Base-by-base conservation (phyloP, 1,140 invertebrate genomes). In the Aphelinus atriplicis region DNA sequence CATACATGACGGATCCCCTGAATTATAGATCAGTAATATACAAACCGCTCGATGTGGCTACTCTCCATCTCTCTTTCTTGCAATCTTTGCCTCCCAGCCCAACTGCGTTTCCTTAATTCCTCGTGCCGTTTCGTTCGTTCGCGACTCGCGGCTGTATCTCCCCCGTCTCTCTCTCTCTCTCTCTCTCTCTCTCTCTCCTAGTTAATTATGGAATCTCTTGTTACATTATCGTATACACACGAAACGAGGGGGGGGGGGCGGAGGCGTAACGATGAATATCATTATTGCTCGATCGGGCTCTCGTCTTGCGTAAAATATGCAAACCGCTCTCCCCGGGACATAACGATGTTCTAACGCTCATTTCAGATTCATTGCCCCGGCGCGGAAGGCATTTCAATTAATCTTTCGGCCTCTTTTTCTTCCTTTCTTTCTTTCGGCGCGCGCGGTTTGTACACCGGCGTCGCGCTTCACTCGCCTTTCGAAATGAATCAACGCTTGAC, bases 201-300 rank as follows among this genome's bases (percentile, higher is more conserved):
- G 55, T 68, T 68, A 68, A 68, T 68, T 68, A 68, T 26, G 55
- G 46, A 58, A 68, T 68, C 56, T 58, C 53, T 7, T 7, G 66
- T 58, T 58, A 68, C n/a, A 68, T 48, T 42, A 48, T 10, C 1
- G 2, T 10, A 64, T 48, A 46, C 46, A 3, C 7, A 46, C 7
- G 51, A 10, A 63, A 3, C 26, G 26, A 60, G 9, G n/a, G 5
- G 43, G 58, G 58, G 43, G 2, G 58, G 3, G 60, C 10, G 60
- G 26, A 64, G 0, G 53, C 55, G 45, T 47, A 58, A 48, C 55
- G 10, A 58, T 68, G 66, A 48, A 58, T 58, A 68, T 46, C 55
- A 68, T 68, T 68, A 58, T 48, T 48, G 48, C 45, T 3, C 10
- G 66, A 68, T 68, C 56, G n/a, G 48, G 55, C 4, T 26, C 46